A percentile compares a stretch with the other conserved stretches of the same genome.
Conservation (phyloP, 1,140 invertebrate species). For the Antheraea mylitta region DNA sequence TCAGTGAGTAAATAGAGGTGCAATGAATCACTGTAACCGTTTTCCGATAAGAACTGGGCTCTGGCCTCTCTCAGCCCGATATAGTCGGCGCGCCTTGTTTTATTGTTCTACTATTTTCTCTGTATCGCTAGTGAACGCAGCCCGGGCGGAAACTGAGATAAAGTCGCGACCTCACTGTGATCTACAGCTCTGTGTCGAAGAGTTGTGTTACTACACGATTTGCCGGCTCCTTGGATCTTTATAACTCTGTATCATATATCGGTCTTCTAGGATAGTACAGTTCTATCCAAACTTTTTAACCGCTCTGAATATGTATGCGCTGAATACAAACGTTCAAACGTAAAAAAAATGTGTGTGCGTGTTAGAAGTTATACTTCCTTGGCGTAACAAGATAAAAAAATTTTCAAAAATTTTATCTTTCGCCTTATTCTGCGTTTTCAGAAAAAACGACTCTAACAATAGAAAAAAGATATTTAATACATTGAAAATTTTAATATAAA, state of each 20-base stretch:
- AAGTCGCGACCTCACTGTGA: slow-evolving; percentile 50
- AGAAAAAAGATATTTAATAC: no score
- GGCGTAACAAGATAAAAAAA: no score
- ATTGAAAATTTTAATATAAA: no score
- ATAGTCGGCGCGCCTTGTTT: slow-evolving; percentile 55
- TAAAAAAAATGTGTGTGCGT: no score
- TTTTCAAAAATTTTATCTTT: no score
- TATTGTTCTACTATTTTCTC: slow-evolving; percentile 70
- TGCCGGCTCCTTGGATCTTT: slow-evolving; percentile 10
- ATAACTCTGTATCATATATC: slow-evolving; percentile 17
- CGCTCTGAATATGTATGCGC: no score
- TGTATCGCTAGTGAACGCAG: slow-evolving; percentile 59
- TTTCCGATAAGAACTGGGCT: slow-evolving; percentile 65
- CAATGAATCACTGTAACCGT: slow-evolving; percentile 67
- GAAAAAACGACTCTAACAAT: no score
- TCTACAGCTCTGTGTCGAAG: slow-evolving; percentile 33
- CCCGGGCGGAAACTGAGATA: slow-evolving; percentile 68
- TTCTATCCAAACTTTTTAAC: no score
- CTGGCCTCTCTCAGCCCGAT: slow-evolving; percentile 38
- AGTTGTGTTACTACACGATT: slow-evolving; percentile 22
- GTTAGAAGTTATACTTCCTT: no score
- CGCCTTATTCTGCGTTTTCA: no score
- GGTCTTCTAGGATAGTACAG: background rate
- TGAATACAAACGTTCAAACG: no score
- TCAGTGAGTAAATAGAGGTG: slow-evolving; percentile 56